phyloP scores from a whole-genome alignment of 2,888 invertebrate genomes.

The Campoplex nolae region DNA sequence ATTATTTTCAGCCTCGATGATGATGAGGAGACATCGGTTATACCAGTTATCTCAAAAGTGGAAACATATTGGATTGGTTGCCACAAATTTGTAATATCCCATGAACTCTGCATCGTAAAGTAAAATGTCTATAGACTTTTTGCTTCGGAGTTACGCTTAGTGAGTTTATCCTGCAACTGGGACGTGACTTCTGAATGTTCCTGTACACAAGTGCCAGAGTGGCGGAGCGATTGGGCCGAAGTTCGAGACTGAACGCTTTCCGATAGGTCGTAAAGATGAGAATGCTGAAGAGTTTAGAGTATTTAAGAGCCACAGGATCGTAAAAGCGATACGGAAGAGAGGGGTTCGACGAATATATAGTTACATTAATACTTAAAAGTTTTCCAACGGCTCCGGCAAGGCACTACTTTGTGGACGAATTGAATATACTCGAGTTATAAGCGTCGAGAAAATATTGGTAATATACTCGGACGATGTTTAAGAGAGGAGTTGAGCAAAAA shows the following conservation, averaged over 20 bases:
- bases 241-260: slow-evolving; percentile 21
- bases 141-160: background rate
- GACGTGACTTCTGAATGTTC: slow-evolving; percentile 7
- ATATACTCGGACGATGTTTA: background rate
- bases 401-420: slow-evolving; percentile 23
- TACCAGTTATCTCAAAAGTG: background rate
- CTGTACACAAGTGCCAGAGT: slow-evolving; percentile 9
- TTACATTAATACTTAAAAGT: background rate
- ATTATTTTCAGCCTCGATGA: slow-evolving; percentile 30
- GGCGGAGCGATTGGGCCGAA: background rate
- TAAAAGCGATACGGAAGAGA: slow-evolving; percentile 22
- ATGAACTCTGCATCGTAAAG: background rate
- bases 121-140: background rate
- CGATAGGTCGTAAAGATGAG: slow-evolving; percentile 17
- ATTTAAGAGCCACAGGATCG: slow-evolving; percentile 3
- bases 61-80: background rate
- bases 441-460: slow-evolving; percentile 6
- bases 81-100: background rate
- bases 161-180: background rate
- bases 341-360: background rate
- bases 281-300: slow-evolving; percentile 18
- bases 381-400: background rate
- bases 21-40: slow-evolving; percentile 13
- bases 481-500: background rate
- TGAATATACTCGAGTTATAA: slow-evolving; percentile 10